These are phyloP conservation scores for Ips nitidus DNA, from an alignment of 1,140 invertebrate species.

Conservation along the genomic window DNA sequence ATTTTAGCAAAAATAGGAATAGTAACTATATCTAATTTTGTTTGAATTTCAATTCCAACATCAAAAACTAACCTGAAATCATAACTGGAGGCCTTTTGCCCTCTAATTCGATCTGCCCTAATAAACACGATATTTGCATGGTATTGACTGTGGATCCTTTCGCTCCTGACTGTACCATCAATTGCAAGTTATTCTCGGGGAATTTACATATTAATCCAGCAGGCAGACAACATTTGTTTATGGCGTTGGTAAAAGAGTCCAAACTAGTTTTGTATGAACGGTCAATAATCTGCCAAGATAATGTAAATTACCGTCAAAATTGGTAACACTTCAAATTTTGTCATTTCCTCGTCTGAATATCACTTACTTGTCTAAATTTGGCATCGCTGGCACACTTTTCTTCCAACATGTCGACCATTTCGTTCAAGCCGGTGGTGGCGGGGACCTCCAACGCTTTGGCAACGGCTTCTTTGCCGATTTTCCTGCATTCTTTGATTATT, in stretches of 20 bases:
- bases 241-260: constrained; percentile 85
- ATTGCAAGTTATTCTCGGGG: constrained; percentile 92
- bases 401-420: constrained; percentile 69
- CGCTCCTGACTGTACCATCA: constrained; percentile 98
- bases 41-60: neutral
- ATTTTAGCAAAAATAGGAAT: neutral
- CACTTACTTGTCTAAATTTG: constrained; percentile 71
- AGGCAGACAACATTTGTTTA: constrained; percentile 85
- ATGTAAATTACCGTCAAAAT: neutral
- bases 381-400: constrained; percentile 71
- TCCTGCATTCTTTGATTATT: constrained; percentile 67
- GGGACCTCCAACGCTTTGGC: constrained; percentile 71
- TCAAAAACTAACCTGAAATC: constrained; percentile 69
- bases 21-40: neutral
- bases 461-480: constrained; percentile 62
- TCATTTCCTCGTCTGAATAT: neutral
- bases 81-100: constrained; percentile 94
- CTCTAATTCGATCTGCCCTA: constrained; percentile 98
- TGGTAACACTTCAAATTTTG: too few relatives aligned
- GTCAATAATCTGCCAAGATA: constrained; percentile 63
- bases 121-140: constrained; percentile 95
- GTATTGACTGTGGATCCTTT: constrained; percentile 96
- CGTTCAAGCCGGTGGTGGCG: constrained; percentile 55
- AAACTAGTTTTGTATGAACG: constrained; percentile 81
- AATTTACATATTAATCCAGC: constrained; percentile 82